A percentile compares a stretch with the other conserved stretches of the same genome.
These are phyloP conservation scores for Muscidifurax raptorellus DNA, from an alignment of 1,140 invertebrate species.

Conservation along the genomic window DNA sequence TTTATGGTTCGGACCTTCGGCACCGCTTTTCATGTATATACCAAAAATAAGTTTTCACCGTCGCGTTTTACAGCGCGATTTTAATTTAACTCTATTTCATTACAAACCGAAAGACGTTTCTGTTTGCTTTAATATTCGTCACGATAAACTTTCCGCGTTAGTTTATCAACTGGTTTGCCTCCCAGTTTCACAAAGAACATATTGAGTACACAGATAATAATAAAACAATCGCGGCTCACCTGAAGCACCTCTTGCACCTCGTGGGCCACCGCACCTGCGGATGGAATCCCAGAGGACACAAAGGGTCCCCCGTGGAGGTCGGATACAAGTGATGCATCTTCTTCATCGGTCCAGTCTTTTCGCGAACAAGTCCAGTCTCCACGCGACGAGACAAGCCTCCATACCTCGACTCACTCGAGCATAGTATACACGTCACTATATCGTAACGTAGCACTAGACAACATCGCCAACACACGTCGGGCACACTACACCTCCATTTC, in stretches of 20 bases:
- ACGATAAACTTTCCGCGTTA: no score
- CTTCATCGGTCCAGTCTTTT: not conserved
- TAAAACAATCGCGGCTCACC: conserved; percentile 71
- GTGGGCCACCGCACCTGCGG: conserved; percentile 95
- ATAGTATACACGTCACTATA: not conserved
- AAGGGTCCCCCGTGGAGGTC: conserved; percentile 87
- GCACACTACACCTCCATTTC: not conserved
- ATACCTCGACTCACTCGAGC: not conserved
- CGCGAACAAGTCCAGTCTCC: not conserved
- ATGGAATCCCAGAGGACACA: conserved; percentile 94
- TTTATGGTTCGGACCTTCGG: not conserved
- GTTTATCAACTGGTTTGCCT: no score
- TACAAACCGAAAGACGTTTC: no score
- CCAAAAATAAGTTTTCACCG: not conserved
- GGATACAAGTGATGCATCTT: conserved; percentile 89
- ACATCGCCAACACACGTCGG: not conserved
- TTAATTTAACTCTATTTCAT: no score
- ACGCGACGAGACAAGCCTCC: not conserved
- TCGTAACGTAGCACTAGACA: not conserved
- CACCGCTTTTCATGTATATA: no score
- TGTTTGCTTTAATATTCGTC: no score
- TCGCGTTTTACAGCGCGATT: no score
- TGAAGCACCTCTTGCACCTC: conserved; percentile 93
- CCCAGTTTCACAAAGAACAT: no score
- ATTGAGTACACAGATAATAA: no score